phyloP scores from a whole-genome alignment of 2,113 vertebrate genomes.

The Ginglymostoma cirratum region DNA sequence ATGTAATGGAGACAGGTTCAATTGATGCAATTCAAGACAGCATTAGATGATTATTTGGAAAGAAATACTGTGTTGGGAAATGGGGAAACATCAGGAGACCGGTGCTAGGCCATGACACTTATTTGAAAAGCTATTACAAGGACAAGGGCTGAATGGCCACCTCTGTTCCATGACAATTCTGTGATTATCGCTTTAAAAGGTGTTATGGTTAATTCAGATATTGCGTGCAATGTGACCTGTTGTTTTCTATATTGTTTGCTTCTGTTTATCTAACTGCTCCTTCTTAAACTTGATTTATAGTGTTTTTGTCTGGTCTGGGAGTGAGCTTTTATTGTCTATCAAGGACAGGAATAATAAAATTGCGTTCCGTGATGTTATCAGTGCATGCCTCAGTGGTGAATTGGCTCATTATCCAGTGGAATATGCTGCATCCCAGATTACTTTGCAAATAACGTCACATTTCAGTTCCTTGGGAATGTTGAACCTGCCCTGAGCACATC shows the following conservation, averaged over 20 bases:
- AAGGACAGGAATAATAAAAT: background rate
- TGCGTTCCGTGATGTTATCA: background rate
- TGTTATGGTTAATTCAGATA: background rate
- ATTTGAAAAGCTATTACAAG: too few relatives aligned
- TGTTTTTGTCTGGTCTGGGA: background rate
- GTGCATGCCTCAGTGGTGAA: background rate
- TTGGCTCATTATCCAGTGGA: background rate
- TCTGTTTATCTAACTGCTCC: background rate
- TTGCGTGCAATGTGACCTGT: background rate
- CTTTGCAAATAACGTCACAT: background rate
- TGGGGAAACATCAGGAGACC: too few relatives aligned
- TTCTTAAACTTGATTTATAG: background rate
- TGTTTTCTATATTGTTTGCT: background rate
- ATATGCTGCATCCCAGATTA: background rate
- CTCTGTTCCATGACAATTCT: too few relatives aligned
- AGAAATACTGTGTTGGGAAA: too few relatives aligned
- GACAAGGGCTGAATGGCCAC: too few relatives aligned
- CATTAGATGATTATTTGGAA: too few relatives aligned
- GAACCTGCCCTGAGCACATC: background rate
- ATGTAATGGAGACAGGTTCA: too few relatives aligned
- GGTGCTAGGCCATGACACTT: too few relatives aligned
- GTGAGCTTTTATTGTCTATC: background rate
- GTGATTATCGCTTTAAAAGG: background rate
- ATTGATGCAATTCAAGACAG: too few relatives aligned
- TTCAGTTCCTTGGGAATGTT: background rate